phyloP scores from a whole-genome alignment of 2,888 invertebrate species.

The Andrena bucephala region DNA sequence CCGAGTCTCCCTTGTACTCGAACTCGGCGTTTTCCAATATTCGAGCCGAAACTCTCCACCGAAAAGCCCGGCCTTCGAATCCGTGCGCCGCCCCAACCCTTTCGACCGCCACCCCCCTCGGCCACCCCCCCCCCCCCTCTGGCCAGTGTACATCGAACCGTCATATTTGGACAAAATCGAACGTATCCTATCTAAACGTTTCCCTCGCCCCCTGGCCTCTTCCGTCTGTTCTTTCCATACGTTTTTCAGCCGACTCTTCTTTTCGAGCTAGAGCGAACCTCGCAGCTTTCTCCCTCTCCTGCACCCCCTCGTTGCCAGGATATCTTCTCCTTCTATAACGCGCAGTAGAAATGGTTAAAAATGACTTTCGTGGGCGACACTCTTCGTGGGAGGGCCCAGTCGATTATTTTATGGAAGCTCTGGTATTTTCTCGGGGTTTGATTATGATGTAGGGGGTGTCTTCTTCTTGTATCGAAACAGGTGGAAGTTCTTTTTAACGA shows the following conservation, averaged over 20 bases:
- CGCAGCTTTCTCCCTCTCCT: background rate
- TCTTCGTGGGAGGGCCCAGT: background rate
- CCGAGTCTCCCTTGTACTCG: conserved; percentile 78
- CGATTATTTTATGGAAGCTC: background rate
- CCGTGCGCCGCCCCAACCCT: conserved; percentile 48
- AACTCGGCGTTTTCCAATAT: conserved; percentile 84
- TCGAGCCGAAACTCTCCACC: conserved; percentile 81
- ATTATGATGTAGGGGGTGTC: background rate
- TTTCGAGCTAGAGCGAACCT: background rate
- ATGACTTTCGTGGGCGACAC: background rate
- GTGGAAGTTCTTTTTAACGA: background rate
- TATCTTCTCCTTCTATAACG: background rate
- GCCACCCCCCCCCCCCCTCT: conserved; percentile 29
- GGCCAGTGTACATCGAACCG: conserved; percentile 75
- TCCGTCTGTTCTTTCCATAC: conserved; percentile 24
- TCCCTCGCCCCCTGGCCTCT: conserved; percentile 16
- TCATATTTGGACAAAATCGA: conserved; percentile 85
- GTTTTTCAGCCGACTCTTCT: conserved; percentile 38
- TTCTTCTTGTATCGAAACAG: background rate
- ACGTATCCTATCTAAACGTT: conserved; percentile 75
- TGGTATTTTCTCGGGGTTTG: background rate
- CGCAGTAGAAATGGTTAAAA: background rate
- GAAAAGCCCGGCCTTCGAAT: conserved; percentile 78
- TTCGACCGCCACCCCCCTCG: conserved; percentile 26
- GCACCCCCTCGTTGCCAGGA: background rate